These are phyloP conservation scores for Torymus aiolomorphi DNA, from an alignment of 2,888 invertebrate genomes.

Conservation along the genomic window DNA sequence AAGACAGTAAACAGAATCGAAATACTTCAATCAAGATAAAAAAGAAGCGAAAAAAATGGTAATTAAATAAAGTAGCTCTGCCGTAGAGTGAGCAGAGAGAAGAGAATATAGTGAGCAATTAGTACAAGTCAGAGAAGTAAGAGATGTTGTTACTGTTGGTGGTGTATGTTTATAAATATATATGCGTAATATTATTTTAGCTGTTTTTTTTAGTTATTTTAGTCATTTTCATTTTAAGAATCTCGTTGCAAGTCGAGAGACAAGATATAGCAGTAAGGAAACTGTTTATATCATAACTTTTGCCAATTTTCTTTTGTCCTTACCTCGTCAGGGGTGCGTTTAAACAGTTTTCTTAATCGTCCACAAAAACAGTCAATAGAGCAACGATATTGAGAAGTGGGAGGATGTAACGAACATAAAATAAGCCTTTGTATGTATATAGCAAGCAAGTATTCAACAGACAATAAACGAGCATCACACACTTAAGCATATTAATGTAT, in stretches of 20 bases:
- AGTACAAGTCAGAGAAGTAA: too few relatives aligned
- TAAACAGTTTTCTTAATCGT: conserved; percentile 4
- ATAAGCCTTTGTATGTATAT: not conserved
- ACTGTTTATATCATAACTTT: too few relatives aligned
- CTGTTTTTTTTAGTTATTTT: too few relatives aligned
- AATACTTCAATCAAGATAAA: conserved; percentile 7
- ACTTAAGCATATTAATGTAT: not conserved
- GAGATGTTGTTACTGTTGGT: too few relatives aligned
- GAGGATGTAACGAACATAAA: not conserved
- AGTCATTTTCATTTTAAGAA: too few relatives aligned
- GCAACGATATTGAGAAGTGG: not conserved
- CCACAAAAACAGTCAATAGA: not conserved
- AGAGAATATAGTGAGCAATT: not conserved
- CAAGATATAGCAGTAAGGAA: too few relatives aligned
- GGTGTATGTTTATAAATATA: too few relatives aligned
- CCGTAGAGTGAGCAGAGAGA: too few relatives aligned
- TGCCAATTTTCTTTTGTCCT: conserved; percentile 31
- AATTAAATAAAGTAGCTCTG: conserved; percentile 9
- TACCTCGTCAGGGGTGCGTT: conserved; percentile 51
- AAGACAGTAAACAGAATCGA: conserved; percentile 11
- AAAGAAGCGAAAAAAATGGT: conserved; percentile 2
- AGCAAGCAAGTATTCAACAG: not conserved
- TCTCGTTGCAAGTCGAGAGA: too few relatives aligned
- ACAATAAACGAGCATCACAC: conserved; percentile 28
- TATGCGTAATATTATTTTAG: too few relatives aligned